Percentiles rank a stretch among this genome's conserved stretches.
These are phyloP conservation scores for Rhagoletis pomonella DNA, from an alignment of 1,140 invertebrate genomes.

Conservation along the genomic window DNA sequence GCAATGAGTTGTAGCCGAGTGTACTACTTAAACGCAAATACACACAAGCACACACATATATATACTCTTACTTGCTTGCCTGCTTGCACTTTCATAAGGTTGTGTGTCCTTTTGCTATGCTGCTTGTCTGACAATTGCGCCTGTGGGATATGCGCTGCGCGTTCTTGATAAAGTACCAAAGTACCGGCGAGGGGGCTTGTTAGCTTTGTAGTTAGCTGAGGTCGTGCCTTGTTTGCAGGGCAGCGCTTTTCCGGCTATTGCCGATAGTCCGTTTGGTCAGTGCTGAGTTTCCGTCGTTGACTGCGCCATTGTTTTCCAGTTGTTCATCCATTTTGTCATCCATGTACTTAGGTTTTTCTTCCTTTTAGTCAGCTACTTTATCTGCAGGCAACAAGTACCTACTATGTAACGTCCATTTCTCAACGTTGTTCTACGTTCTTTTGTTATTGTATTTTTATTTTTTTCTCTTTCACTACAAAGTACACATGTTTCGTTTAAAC, in stretches of 20 bases:
- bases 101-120: conserved; percentile 46
- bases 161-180: background rate
- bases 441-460: background rate
- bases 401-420: background rate
- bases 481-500: background rate
- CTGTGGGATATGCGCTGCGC: background rate
- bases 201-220: conserved; percentile 21
- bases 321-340: background rate
- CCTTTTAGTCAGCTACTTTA: background rate
- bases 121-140: conserved; percentile 34
- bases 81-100: background rate
- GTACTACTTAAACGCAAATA: background rate
- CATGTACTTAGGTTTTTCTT: background rate
- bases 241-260: conserved; percentile 43
- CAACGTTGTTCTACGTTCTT: background rate
- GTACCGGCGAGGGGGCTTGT: background rate
- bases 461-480: background rate
- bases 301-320: conserved; percentile 14
- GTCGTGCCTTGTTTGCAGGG: conserved; percentile 33
- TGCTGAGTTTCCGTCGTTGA: conserved; percentile 9
- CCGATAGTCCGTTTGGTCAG: conserved; percentile 17
- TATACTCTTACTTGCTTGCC: background rate
- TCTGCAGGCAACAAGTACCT: background rate
- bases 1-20: background rate
- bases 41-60: background rate